phyloP scores from a whole-genome alignment of 2,113 vertebrate species.

The Phylloscopus trochilus region DNA sequence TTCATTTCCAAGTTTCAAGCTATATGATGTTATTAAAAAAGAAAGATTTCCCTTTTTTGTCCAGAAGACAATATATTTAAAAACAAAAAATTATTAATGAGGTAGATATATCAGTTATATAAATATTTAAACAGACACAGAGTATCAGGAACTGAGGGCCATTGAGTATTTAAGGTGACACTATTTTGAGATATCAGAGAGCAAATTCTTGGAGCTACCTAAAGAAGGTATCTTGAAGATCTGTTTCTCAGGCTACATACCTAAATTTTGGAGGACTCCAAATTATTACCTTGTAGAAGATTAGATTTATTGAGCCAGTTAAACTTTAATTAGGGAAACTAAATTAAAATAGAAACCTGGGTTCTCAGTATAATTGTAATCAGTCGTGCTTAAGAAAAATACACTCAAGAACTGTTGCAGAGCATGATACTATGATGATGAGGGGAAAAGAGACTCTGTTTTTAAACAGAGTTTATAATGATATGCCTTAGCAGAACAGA shows the following conservation, averaged over 20 bases:
- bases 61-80: background rate
- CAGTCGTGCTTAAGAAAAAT: background rate
- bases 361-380: background rate
- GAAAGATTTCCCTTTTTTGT: background rate
- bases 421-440: background rate
- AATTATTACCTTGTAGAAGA: background rate
- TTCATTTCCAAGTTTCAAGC: background rate
- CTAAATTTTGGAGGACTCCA: background rate
- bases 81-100: background rate
- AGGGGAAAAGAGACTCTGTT: background rate
- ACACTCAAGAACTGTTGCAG: background rate
- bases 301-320: background rate
- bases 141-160: background rate
- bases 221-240: background rate
- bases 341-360: slow-evolving; percentile 24
- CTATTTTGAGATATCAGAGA: background rate
- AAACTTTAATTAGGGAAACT: slow-evolving; percentile 18
- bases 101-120: background rate
- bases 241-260: background rate
- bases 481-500: background rate
- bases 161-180: background rate
- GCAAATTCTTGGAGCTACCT: background rate
- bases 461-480: background rate
- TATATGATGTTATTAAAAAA: background rate
- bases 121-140: background rate